These are phyloP conservation scores for Apolygus lucorum DNA, from an alignment of 1,140 invertebrate genomes.

Conservation along the genomic window DNA sequence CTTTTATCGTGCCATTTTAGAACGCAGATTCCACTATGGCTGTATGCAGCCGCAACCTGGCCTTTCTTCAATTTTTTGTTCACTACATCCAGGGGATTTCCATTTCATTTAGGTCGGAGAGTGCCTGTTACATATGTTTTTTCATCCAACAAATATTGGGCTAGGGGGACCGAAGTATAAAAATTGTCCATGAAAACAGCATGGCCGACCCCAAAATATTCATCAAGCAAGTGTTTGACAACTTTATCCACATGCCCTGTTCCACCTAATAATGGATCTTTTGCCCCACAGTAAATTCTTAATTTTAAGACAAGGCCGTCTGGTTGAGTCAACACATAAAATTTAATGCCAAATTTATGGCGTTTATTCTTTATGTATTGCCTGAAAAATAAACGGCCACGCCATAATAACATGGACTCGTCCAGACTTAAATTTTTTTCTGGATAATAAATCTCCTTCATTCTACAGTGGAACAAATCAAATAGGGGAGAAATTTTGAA, in stretches of 20 bases:
- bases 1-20: conserved; percentile 19
- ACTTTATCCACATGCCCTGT: conserved; percentile 23
- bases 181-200: conserved; percentile 23
- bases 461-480: conserved; percentile 18
- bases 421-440: conserved; percentile 38
- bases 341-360: conserved; percentile 39
- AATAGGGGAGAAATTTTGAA: conserved; percentile 21
- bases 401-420: conserved; percentile 39
- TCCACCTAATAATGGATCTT: conserved; percentile 17
- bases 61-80: conserved; percentile 16
- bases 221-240: conserved; percentile 27
- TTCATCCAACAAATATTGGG: not conserved
- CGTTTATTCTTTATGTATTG: conserved; percentile 41
- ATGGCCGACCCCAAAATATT: conserved; percentile 30
- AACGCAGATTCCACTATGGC: conserved; percentile 17
- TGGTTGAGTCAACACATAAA: conserved; percentile 37
- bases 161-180: conserved; percentile 12
- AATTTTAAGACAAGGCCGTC: conserved; percentile 33
- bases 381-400: conserved; percentile 38
- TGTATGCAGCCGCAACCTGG: not conserved
- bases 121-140: conserved; percentile 14
- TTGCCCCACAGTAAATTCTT: conserved; percentile 35
- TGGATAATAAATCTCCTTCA: conserved; percentile 27
- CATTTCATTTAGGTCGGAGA: conserved; percentile 12
- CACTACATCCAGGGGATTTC: conserved; percentile 7